Evolutionary conservation across 2,113 vertebrate genomes (phyloP), one percentile per base, ranked within the genome.

Genomic region (Scortum barcoo): DNA sequence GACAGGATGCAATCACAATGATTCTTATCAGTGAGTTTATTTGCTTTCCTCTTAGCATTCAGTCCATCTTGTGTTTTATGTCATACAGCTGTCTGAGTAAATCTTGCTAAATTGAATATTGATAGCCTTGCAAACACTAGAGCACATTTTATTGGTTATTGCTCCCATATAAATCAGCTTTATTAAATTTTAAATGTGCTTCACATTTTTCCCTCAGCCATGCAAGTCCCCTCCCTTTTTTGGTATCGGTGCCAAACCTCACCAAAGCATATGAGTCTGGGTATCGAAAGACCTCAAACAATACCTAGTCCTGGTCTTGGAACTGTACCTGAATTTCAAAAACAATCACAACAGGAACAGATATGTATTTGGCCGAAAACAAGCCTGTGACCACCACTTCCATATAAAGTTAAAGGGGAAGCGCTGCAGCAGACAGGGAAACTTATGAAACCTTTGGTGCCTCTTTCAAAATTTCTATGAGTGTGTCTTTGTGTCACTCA

Each of bases 401-500:
- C 73, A 83, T 61, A 16, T 73, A 58, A 53, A 38, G 58, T 10
- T 42, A 70, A 86, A 86, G 65, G 38, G 68, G 84, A 89, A 87
- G 75, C 26, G 0, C 48, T 4, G 54, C 24, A 50, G 62, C 51
- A 63, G 76, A 67, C 42, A 10, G 28, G 7, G 33, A 69, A 17
- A 36, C 53, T 76, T 63, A 36, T 67, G 68, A 71, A 78, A 78
- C 51, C 0, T 46, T 30, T 26, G 19, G 19, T 73, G 54, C 24
- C 54, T 77, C 48, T 78, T 65, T 76, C 40, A 10, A 76, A 76
- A 53, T 42, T 2, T 33, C 58, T n/a, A 5, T 9, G 14, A 16
- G 42, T 44, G 53, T 57, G 33, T 50, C 2, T 0, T 13, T 50
- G 61, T 7, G 48, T 36, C 30, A 97, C 97, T 99, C 95, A 99